Conservation (phyloP, 2,797 vertebrate species). For the Danio tinwini region DNA sequence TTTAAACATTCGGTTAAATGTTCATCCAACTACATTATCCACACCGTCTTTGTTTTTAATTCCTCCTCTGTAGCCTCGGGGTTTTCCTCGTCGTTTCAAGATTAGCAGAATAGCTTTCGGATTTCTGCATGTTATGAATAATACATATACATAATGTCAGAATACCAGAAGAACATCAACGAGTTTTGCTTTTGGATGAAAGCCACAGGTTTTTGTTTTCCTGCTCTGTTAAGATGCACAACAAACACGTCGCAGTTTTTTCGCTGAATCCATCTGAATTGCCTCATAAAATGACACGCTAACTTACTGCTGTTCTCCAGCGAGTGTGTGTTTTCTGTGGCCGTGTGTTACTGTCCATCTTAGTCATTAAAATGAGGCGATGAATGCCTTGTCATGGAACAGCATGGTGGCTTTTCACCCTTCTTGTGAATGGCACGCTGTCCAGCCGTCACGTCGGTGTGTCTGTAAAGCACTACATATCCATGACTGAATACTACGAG, state of each 20-base stretch:
- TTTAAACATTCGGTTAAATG: constrained; percentile 31
- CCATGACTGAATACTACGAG: constrained; percentile 87
- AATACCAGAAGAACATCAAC: constrained; percentile 40
- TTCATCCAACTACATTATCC: neutral
- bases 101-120: constrained; percentile 11
- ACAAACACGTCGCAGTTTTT: neutral
- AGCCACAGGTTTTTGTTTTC: constrained; percentile 62
- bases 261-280: neutral
- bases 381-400: constrained; percentile 37
- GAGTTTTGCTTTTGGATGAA: constrained; percentile 64
- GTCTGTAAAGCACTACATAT: constrained; percentile 74
- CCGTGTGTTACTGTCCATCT: constrained; percentile 20
- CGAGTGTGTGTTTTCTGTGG: constrained; percentile 1
- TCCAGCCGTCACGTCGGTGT: constrained; percentile 73
- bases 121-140: neutral
- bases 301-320: neutral
- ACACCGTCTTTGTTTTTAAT: constrained; percentile 8
- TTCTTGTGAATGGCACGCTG: constrained; percentile 67
- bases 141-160: constrained; percentile 18
- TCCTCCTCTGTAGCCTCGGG: neutral
- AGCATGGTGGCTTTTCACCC: constrained; percentile 50
- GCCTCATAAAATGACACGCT: neutral
- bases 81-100: constrained; percentile 36
- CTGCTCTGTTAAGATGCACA: constrained; percentile 1
- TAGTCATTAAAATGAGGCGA: constrained; percentile 31